A percentile compares a stretch with the other conserved stretches of the same genome.
Evolutionary conservation across 1,140 invertebrate species (phyloP).

Genomic region (Heterodera schachtii): DNA sequence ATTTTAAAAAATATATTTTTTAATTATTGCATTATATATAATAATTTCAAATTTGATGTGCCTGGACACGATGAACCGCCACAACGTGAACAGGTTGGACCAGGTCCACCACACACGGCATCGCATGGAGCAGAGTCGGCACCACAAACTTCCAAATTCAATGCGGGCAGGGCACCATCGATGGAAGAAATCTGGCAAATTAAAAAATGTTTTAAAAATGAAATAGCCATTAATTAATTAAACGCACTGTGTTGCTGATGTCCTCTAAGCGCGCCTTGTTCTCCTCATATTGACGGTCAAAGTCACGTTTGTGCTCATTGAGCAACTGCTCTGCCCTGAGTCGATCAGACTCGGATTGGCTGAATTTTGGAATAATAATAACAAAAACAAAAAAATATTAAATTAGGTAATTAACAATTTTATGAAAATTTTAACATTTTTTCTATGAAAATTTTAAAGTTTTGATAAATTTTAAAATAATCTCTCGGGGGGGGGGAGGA

Average conservation of each 20-base stretch:
- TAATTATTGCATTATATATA: too few species aligned
- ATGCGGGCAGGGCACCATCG: slow-evolving; percentile 46
- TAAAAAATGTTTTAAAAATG: too few species aligned
- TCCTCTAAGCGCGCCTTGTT: slow-evolving; percentile 55
- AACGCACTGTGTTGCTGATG: slow-evolving; percentile 41
- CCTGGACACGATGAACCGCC: slow-evolving; percentile 62
- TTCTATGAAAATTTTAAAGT: too few species aligned
- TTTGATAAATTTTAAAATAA: too few species aligned
- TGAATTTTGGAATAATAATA: slow-evolving; percentile 22
- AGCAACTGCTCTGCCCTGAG: slow-evolving; percentile 54
- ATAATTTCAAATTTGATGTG: neutral
- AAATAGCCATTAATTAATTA: too few species aligned
- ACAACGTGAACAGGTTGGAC: slow-evolving; percentile 53
- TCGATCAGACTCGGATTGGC: slow-evolving; percentile 45
- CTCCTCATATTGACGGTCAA: slow-evolving; percentile 61
- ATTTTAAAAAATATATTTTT: too few species aligned
- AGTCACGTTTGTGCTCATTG: slow-evolving; percentile 57
- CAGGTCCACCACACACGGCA: slow-evolving; percentile 59
- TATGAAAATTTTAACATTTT: too few species aligned
- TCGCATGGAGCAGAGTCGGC: slow-evolving; percentile 58
- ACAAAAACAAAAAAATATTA: neutral
- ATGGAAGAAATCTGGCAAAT: slow-evolving; percentile 50
- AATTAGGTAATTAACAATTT: too few species aligned
- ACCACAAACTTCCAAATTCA: slow-evolving; percentile 62
- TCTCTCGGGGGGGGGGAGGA: too few species aligned